These are phyloP conservation scores for Malurus splendens DNA, from an alignment of 2,797 vertebrate genomes.

Conservation along the genomic window DNA sequence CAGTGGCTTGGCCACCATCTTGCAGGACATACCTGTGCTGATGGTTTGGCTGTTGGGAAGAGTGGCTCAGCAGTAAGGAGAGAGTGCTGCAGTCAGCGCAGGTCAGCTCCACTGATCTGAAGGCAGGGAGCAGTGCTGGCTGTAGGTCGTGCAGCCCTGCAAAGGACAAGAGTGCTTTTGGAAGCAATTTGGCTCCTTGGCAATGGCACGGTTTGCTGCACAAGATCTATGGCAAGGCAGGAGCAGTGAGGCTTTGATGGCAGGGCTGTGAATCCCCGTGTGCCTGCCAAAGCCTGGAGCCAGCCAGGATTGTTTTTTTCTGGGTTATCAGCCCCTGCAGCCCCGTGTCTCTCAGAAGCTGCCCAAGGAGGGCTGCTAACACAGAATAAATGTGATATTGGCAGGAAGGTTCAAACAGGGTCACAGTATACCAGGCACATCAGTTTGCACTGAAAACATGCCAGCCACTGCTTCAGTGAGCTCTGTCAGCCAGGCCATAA, in stretches of 20 bases:
- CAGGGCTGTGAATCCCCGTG: rapidly evolving
- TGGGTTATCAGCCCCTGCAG: neutral
- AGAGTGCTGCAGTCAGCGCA: neutral
- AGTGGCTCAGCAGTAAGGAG: neutral
- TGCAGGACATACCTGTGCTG: neutral
- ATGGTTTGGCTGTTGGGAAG: neutral
- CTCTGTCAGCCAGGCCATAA: neutral
- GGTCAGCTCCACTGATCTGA: rapidly evolving
- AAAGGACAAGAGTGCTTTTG: neutral
- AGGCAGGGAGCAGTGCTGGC: neutral
- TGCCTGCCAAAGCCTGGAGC: neutral
- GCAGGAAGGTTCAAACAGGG: neutral
- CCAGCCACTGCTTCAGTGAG: neutral
- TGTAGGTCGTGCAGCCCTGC: neutral
- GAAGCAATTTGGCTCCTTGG: neutral
- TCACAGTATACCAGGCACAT: neutral
- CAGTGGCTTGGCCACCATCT: neutral
- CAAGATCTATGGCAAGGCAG: neutral
- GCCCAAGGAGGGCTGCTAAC: neutral
- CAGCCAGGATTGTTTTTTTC: neutral
- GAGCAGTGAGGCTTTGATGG: neutral
- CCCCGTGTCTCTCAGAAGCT: neutral
- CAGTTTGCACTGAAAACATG: neutral
- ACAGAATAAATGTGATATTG: neutral
- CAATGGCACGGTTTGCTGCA: neutral